These are phyloP conservation scores for Chrysocyon brachyurus DNA, from an alignment of 2,797 vertebrate species.

Conservation along the genomic window DNA sequence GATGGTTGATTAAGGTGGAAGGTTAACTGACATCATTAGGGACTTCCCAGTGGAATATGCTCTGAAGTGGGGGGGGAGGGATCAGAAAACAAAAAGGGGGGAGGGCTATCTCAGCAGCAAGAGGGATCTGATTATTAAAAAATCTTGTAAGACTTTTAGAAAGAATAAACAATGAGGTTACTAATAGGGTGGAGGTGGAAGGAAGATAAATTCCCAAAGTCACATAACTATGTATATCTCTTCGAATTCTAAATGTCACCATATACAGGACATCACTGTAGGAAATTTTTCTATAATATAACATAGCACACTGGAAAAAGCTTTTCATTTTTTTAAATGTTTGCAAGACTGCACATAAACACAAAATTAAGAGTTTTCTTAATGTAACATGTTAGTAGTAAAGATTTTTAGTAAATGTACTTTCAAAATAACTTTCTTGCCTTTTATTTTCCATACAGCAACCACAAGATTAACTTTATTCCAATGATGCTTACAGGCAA, in stretches of 20 bases:
- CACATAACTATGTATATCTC: not conserved
- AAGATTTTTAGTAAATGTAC: not conserved
- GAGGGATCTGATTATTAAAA: not conserved
- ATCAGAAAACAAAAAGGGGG: not conserved
- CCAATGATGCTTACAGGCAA: not conserved
- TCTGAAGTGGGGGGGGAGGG: not conserved
- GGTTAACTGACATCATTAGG: not conserved
- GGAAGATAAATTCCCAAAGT: not conserved
- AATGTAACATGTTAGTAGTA: not conserved
- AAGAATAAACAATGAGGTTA: not conserved
- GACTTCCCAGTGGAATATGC: not conserved
- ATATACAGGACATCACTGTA: not conserved
- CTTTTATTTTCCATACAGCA: slow-evolving; percentile 22
- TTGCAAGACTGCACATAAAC: not conserved
- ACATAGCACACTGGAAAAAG: not conserved
- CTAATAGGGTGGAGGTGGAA: not conserved
- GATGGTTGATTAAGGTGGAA: not conserved
- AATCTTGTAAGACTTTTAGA: not conserved
- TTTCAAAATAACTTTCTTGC: slow-evolving; percentile 2
- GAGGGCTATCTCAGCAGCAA: not conserved
- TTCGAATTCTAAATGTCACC: not conserved
- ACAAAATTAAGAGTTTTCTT: slow-evolving; percentile 19
- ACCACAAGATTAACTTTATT: slow-evolving; percentile 15
- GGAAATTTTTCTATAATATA: not conserved
- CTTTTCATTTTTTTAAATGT: not conserved